Evolutionary conservation across 1,140 invertebrate species (phyloP).

Genomic region (Brachionus asplanchnoidis): DNA sequence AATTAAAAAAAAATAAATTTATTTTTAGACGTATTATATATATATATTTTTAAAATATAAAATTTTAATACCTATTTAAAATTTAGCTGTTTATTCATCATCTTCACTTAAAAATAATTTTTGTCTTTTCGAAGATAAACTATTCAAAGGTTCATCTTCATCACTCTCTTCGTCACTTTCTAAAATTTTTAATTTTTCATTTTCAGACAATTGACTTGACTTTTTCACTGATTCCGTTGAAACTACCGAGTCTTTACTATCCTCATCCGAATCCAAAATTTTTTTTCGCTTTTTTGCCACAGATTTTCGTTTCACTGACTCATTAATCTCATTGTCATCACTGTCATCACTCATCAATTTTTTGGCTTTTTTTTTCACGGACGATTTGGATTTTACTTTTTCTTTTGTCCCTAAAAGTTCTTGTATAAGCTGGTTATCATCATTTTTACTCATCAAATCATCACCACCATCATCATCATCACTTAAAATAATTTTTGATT

Average conservation of each 20-base stretch:
- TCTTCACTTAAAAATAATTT: constrained; percentile 23
- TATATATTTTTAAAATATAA: not conserved
- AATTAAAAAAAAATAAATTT: too few species aligned
- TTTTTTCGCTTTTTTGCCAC: constrained; percentile 24
- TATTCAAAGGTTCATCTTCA: not conserved
- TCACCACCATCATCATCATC: not conserved
- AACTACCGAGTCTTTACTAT: not conserved
- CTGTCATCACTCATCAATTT: not conserved
- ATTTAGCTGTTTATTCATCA: not conserved
- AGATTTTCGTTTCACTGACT: not conserved
- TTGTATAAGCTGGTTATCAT: not conserved
- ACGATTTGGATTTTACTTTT: not conserved
- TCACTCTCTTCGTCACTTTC: constrained; percentile 12
- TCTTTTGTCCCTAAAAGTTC: not conserved
- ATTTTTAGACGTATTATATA: too few species aligned
- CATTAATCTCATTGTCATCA: not conserved
- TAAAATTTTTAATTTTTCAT: not conserved
- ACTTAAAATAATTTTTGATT: not conserved
- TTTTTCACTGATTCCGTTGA: not conserved
- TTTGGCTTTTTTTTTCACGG: not conserved
- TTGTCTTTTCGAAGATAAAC: not conserved
- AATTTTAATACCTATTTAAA: not conserved
- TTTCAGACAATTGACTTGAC: not conserved
- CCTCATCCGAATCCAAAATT: constrained; percentile 23
- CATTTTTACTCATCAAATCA: not conserved